Evolutionary conservation across 30 jellyfish, hydroid and myxozoan species (phyloP).

Genomic region (Chrysaora quinquecirrha): DNA sequence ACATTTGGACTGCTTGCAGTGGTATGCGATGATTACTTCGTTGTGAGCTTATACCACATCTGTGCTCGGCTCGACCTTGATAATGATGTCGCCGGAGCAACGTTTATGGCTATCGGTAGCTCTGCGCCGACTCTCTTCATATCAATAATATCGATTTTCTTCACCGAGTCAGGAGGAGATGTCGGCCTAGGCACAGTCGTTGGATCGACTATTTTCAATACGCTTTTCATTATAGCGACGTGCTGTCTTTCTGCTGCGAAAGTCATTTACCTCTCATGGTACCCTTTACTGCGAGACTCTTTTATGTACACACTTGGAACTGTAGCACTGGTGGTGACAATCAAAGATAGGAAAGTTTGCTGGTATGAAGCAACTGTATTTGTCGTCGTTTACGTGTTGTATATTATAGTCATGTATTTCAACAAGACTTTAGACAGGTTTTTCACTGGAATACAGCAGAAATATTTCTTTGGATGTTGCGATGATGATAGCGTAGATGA

Average conservation of each 20-base stretch:
- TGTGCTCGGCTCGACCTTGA: constrained; percentile 91
- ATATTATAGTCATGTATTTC: constrained; percentile 80
- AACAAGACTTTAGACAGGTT: constrained; percentile 67
- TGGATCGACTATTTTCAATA: constrained; percentile 98
- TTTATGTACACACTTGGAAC: constrained; percentile 93
- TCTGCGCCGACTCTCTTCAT: constrained; percentile 99
- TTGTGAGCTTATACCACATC: constrained; percentile 87
- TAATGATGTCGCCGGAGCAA: constrained; percentile 99
- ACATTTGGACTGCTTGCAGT: constrained; percentile 95
- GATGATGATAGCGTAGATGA: constrained; percentile 52
- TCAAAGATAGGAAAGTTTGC: constrained; percentile 83
- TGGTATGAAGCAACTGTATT: constrained; percentile 95
- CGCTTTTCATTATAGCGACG: constrained; percentile 88
- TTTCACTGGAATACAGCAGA: constrained; percentile 38
- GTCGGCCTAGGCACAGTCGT: constrained; percentile 99
- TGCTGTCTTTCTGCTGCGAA: constrained; percentile 86
- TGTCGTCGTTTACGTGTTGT: constrained; percentile 73
- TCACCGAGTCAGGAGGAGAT: constrained; percentile 97
- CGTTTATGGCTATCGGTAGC: constrained; percentile 99
- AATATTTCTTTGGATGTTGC: constrained; percentile 67
- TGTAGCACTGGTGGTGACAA: constrained; percentile 80
- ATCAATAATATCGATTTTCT: constrained; percentile 93
- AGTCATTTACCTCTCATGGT: constrained; percentile 70
- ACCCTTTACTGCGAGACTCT: constrained; percentile 97
- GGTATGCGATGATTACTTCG: constrained; percentile 98